Base-by-base conservation (phyloP, 2,113 vertebrate genomes). In the Hyperopisus bebe region DNA sequence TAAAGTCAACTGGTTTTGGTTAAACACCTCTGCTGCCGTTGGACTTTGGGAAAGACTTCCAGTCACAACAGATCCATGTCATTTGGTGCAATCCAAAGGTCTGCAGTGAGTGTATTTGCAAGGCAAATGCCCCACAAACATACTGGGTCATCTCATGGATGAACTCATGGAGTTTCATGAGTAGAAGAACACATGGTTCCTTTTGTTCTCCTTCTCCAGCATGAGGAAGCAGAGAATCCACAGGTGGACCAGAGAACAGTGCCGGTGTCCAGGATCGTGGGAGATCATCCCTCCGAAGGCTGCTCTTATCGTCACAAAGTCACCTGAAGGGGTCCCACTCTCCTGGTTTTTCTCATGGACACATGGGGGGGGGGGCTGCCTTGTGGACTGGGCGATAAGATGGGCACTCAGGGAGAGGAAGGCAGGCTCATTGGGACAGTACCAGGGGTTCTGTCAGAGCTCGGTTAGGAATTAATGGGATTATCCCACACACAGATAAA, bases 381-480 rank as follows among this genome's bases (percentile, higher is more conserved):
- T 51, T n/a, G 6, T 53, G 48, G 85, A 87, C n/a, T 5, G 31
- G 85, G 50, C 13, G 85, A 87, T 87, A 87, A 87, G 50, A 27
- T 0, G 50, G 50, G 27, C 85, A 87, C 85, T 87, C 85, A 1
- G 47, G 85, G 83, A 50, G 82, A 89, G 80, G 83, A 19, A 77
- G 77, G 55, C 11, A 21, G 31, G 58, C 8, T 86, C 58, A 62
- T 44, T 62, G 51, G 51, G 53, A 66, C 17, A 80, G 44, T 27
- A 77, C 53, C 31, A 83, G n/a, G 35, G 47, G 82, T 42, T 70
- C 46, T 77, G 58, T 66, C 83, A 86, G 31, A 21, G 83, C 55
- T 24, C 17, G n/a, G 83, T 31, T 66, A 80, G 48, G 83, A 53
- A 51, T 82, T 89, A 89, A 89, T 86, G 89, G 82, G 89, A 89